Evolutionary conservation across 2,888 invertebrate species (phyloP), one percentile per base, ranked within the genome.

Genomic region (Callosobruchus maculatus): DNA sequence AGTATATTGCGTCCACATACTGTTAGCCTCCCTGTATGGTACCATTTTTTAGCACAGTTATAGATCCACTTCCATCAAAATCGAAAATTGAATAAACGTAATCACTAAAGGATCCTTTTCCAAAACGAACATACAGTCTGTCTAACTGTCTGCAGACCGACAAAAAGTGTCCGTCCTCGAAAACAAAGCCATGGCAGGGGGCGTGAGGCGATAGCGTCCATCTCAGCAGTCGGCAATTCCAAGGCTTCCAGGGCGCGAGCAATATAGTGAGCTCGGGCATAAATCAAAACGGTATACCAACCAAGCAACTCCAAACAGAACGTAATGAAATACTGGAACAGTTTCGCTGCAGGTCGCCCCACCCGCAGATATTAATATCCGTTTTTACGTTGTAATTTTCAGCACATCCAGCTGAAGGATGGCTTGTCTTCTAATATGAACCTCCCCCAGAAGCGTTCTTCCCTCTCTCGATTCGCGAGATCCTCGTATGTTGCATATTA

Each of bases 351-450:
- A 73, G 76, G 80, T 78, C 76, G 79, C 74, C 77, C 76, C 76
- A 78, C 75, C 80, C 75, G 70, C 73, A 77, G 79, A 78, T 79
- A 80, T 80, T 80, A 80, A 80, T 80, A 80, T 79, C 78, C 75
- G 79, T 80, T 80, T 80, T 80, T 80, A 77, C 77, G 77, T 73
- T 68, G 72, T 76, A 72, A 76, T 78, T 77, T 77, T 74, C 75
- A 71, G 67, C 70, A 72, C 71, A 73, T 70, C 69, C 49, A 49
- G 49, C 49, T 49, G 49, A 49, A 49, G 49, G 49, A 49, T 49
- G 49, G 49, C 49, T 49, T 18, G 30, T 67, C 66, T 71, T 3
- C 3, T 71, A 66, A 49, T 71, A 20, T 66, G 71, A 66, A 49
- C 49, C 49, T 13, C 49, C 49, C 49, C 13, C 13, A n/a, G n/a